Conservation (phyloP, 2,797 vertebrate genomes). For the Gobionotothen gibberifrons region DNA sequence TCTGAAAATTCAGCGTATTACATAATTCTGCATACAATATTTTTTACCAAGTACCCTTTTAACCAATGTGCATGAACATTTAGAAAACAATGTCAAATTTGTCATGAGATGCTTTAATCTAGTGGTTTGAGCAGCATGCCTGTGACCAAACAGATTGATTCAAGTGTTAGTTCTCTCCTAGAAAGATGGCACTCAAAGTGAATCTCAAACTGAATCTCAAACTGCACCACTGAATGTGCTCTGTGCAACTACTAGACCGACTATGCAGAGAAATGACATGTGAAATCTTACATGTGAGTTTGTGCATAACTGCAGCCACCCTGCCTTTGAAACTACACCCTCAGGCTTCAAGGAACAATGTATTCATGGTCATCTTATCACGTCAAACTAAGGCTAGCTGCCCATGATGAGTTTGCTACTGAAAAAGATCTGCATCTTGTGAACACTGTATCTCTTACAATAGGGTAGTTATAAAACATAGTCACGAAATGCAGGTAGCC, state of each 20-base stretch:
- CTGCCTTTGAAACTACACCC: conserved; percentile 33
- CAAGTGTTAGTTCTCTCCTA: conserved; percentile 18
- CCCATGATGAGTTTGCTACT: conserved; percentile 2
- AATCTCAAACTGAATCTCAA: conserved; percentile 10
- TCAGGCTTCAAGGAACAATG: conserved; percentile 17
- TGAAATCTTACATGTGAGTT: neutral
- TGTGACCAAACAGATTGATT: conserved; percentile 13
- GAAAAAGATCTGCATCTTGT: conserved; percentile 38
- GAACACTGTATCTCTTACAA: conserved; percentile 37
- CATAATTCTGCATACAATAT: neutral
- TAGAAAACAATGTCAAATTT: neutral
- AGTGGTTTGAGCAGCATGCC: conserved; percentile 15
- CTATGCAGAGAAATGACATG: neutral
- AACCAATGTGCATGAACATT: neutral
- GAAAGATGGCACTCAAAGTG: neutral
- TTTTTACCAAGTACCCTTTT: neutral
- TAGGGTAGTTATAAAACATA: conserved; percentile 63
- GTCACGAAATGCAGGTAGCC: conserved; percentile 68
- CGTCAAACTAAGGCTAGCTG: conserved; percentile 17
- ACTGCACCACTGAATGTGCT: neutral
- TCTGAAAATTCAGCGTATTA: neutral
- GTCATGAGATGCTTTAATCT: neutral
- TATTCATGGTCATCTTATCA: conserved; percentile 14
- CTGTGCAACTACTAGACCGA: conserved; percentile 4
- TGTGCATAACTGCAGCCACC: conserved; percentile 4